A percentile compares a stretch with the other conserved stretches of the same genome.
Evolutionary conservation across 2,113 vertebrate species (phyloP).

Genomic region (Corythornis madagascariensis): DNA sequence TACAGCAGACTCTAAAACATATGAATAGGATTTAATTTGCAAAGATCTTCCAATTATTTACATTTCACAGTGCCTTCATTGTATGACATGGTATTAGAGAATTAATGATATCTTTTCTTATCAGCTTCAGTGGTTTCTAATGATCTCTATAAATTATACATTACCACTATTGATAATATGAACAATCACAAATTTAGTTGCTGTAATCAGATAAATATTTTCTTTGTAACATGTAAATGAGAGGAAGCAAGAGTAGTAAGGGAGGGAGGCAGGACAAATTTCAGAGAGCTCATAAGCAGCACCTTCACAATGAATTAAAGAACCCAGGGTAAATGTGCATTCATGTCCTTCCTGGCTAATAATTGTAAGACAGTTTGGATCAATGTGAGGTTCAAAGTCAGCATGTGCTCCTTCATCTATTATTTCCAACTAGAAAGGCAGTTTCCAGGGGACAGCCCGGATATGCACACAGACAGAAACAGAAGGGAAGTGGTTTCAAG

Average conservation of each 20-base stretch:
- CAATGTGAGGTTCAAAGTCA: not conserved
- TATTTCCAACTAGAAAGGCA: not conserved
- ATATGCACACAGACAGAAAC: too few relatives aligned
- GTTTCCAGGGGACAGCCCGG: too few relatives aligned
- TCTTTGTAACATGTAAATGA: not conserved
- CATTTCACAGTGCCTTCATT: not conserved
- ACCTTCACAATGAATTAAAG: not conserved
- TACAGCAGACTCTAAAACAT: not conserved
- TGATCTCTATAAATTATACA: not conserved
- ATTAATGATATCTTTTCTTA: not conserved
- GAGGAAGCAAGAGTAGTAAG: not conserved
- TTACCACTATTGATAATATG: not conserved
- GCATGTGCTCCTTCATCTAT: not conserved
- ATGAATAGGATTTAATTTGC: not conserved
- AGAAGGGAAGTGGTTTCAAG: too few relatives aligned
- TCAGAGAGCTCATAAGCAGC: rapidly evolving
- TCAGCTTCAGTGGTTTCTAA: not conserved
- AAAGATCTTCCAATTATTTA: not conserved
- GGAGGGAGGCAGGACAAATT: not conserved
- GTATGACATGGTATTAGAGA: not conserved
- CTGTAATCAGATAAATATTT: not conserved
- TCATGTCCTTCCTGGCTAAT: not conserved
- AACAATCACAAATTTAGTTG: not conserved
- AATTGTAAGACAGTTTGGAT: not conserved
- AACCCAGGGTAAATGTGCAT: not conserved